Evolutionary conservation across 2,113 vertebrate species (phyloP).

Genomic region (Orcinus orca): DNA sequence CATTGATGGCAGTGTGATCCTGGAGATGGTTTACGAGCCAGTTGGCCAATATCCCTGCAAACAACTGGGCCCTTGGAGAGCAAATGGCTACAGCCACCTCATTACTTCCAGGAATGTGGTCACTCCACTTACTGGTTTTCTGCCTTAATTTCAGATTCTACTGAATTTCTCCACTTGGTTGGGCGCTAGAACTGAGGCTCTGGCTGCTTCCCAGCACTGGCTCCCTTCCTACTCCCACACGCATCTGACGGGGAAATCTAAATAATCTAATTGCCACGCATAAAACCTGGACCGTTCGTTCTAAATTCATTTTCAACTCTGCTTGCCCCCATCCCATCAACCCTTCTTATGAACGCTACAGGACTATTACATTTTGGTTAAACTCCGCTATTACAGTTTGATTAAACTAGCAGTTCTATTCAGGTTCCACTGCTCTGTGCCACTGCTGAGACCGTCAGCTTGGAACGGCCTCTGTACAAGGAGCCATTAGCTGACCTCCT

Average conservation of each 20-base stretch:
- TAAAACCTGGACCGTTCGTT: background rate
- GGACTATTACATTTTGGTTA: background rate
- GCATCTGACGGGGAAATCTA: background rate
- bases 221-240: background rate
- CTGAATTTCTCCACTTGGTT: background rate
- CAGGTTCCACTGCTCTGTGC: background rate
- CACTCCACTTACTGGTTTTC: background rate
- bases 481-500: background rate
- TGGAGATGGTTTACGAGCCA: background rate
- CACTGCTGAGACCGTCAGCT: background rate
- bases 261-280: background rate
- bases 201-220: background rate
- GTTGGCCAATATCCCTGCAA: background rate
- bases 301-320: slow-evolving; percentile 8
- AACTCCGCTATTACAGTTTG: slow-evolving; percentile 6
- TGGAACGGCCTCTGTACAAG: background rate
- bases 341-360: background rate
- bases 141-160: background rate
- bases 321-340: background rate
- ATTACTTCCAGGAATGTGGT: background rate
- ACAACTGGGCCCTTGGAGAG: too few relatives aligned
- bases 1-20: background rate
- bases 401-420: background rate
- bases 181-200: background rate
- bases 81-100: too few relatives aligned